Percentiles rank a stretch among this genome's conserved stretches.
Conservation (phyloP, 1,140 invertebrate species). For the Mamestra configurata region DNA sequence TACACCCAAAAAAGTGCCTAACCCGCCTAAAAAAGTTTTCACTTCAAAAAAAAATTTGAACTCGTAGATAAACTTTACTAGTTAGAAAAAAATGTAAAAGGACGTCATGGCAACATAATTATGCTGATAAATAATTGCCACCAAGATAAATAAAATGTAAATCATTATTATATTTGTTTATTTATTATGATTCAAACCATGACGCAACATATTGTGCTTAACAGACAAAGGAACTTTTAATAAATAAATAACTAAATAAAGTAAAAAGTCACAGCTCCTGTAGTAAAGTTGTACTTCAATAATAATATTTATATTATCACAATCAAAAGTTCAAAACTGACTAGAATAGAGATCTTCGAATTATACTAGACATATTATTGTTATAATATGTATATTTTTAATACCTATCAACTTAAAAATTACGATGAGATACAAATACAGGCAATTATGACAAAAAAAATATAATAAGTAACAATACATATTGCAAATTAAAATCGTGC, state of each 20-base stretch:
- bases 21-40: no score
- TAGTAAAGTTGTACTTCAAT: constrained; percentile 56
- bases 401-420: neutral
- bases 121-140: no score
- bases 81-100: no score
- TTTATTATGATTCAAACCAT: constrained; percentile 56
- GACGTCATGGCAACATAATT: no score
- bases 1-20: no score
- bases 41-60: no score
- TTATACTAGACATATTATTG: neutral
- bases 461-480: no score
- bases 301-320: constrained; percentile 60
- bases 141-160: neutral
- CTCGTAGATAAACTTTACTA: no score
- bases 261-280: constrained; percentile 53
- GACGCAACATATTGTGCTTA: constrained; percentile 52
- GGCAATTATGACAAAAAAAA: no score
- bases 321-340: constrained; percentile 50
- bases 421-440: neutral
- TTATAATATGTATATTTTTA: neutral
- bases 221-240: constrained; percentile 53
- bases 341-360: constrained; percentile 45
- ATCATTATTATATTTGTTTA: constrained; percentile 53
- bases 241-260: constrained; percentile 51
- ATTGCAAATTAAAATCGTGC: no score